Conservation (phyloP, 1,140 invertebrate genomes). For the Dinoponera quadriceps region DNA sequence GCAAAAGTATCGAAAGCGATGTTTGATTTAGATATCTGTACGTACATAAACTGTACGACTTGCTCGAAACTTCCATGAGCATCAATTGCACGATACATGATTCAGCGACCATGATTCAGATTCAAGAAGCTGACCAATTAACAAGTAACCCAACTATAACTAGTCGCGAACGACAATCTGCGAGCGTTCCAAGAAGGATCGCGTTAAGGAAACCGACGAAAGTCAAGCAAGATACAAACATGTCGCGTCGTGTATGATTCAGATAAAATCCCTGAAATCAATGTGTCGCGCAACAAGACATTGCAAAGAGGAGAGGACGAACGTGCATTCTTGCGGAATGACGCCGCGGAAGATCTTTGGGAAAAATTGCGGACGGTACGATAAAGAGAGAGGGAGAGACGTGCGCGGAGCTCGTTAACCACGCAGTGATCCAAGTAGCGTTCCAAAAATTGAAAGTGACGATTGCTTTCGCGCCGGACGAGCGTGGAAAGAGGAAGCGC, state of each 20-base stretch:
- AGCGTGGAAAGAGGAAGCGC: constrained; percentile 22
- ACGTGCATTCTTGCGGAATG: constrained; percentile 37
- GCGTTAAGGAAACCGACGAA: constrained; percentile 2
- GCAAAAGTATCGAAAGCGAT: not conserved
- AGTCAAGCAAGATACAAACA: not conserved
- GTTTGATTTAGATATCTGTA: constrained; percentile 17
- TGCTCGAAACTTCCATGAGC: not conserved
- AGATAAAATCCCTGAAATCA: constrained; percentile 56
- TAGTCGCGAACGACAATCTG: constrained; percentile 5
- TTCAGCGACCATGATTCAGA: constrained; percentile 27
- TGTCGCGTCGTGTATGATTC: constrained; percentile 38
- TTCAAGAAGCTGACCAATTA: constrained; percentile 32
- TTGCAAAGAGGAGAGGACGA: constrained; percentile 14
- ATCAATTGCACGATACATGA: not conserved
- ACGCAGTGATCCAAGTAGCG: constrained; percentile 24
- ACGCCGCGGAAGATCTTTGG: not conserved
- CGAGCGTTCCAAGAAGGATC: constrained; percentile 26
- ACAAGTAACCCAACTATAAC: not conserved
- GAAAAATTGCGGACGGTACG: not conserved
- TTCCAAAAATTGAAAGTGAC: constrained; percentile 1
- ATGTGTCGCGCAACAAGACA: constrained; percentile 10
- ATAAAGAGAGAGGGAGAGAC: constrained; percentile 1
- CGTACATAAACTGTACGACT: not conserved
- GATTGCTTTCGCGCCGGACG: not conserved
- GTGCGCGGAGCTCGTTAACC: constrained; percentile 1